Conservation (phyloP, 2,888 invertebrate genomes). For the Baccha elongata region DNA sequence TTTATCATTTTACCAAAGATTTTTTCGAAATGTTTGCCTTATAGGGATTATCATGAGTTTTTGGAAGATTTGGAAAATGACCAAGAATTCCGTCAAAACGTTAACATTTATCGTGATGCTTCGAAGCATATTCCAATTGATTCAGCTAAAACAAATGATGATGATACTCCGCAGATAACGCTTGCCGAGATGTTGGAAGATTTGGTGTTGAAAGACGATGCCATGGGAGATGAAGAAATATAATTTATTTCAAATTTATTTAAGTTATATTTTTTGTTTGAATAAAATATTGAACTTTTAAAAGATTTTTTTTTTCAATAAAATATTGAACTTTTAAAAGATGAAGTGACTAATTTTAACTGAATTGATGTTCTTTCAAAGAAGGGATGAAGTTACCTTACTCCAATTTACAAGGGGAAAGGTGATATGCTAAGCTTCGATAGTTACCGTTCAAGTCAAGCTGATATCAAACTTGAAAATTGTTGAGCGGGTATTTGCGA, state of each 20-base stretch:
- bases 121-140: constrained; percentile 84
- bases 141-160: constrained; percentile 85
- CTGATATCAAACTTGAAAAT: too few species aligned
- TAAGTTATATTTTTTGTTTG: not conserved
- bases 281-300: not conserved
- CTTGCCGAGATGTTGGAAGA: constrained; percentile 97
- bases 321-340: too few species aligned
- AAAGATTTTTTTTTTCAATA: too few species aligned
- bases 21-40: constrained; percentile 74
- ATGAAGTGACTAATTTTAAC: too few species aligned
- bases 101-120: constrained; percentile 93
- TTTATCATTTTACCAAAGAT: constrained; percentile 75
- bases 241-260: constrained; percentile 19
- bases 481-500: too few species aligned
- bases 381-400: too few species aligned
- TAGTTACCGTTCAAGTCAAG: too few species aligned
- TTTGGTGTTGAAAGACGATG: constrained; percentile 89
- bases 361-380: too few species aligned
- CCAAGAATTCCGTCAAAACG: constrained; percentile 91
- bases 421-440: too few species aligned
- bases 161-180: constrained; percentile 89
- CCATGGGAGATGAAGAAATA: constrained; percentile 85
- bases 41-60: constrained; percentile 96
- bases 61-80: constrained; percentile 99
- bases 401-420: too few species aligned